A percentile compares a stretch with the other conserved stretches of the same genome.
phyloP scores from a whole-genome alignment of 2,797 vertebrate species.

The Cetoscarus ocellatus region DNA sequence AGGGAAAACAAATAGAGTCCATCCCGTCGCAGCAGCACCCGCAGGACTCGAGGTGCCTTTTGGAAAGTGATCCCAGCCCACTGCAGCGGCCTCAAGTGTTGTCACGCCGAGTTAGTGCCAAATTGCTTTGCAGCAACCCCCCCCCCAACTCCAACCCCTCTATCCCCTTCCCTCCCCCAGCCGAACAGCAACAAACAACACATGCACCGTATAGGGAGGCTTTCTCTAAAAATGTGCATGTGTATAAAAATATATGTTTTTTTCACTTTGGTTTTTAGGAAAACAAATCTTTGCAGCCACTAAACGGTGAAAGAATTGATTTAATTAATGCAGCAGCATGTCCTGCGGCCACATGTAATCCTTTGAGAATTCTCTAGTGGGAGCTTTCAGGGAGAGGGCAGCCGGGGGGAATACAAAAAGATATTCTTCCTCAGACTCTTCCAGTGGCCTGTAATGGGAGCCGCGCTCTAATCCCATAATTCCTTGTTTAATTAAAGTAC shows the following conservation, averaged over 20 bases:
- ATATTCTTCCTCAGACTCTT: slow-evolving; percentile 80
- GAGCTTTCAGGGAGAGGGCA: slow-evolving; percentile 64
- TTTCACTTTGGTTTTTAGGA: slow-evolving; percentile 52
- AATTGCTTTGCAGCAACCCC: slow-evolving; percentile 74
- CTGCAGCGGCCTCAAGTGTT: slow-evolving; percentile 76
- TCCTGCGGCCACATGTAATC: slow-evolving; percentile 86
- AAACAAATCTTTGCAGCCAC: slow-evolving; percentile 72
- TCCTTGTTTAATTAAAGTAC: slow-evolving; percentile 90
- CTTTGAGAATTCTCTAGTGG: slow-evolving; percentile 78
- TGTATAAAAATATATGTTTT: slow-evolving; percentile 25
- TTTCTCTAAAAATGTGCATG: slow-evolving; percentile 24
- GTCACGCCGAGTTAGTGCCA: slow-evolving; percentile 77
- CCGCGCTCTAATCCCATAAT: slow-evolving; percentile 88
- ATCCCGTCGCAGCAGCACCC: slow-evolving; percentile 69
- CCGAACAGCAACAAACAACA: slow-evolving; percentile 38
- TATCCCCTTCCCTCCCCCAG: slow-evolving; percentile 29
- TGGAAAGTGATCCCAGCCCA: slow-evolving; percentile 72
- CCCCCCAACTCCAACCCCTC: slow-evolving; percentile 15
- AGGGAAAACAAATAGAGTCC: slow-evolving; percentile 75
- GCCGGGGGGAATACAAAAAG: slow-evolving; percentile 74
- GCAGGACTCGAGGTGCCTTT: slow-evolving; percentile 70
- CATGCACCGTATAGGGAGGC: slow-evolving; percentile 4
- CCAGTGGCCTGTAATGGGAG: slow-evolving; percentile 83
- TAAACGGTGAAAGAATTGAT: slow-evolving; percentile 77
- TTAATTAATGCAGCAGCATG: slow-evolving; percentile 86